A percentile compares a stretch with the other conserved stretches of the same genome.
Conservation (phyloP, 2,888 invertebrate genomes). For the Ditula angustiorana region DNA sequence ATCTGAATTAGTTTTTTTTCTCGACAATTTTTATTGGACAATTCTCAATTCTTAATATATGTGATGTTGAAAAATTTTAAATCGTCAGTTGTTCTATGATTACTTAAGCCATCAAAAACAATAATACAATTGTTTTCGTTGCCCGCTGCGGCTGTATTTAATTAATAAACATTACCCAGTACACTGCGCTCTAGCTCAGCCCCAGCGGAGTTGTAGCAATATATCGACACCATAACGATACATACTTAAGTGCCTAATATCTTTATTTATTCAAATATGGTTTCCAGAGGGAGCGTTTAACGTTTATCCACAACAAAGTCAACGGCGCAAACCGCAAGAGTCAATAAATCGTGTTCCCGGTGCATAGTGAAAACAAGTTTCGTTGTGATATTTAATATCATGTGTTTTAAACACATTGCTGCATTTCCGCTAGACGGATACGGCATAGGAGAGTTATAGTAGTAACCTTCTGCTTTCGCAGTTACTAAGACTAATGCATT, state of each 20-base stretch:
- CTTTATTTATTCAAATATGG: slow-evolving; percentile 51
- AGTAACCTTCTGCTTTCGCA: slow-evolving; percentile 7
- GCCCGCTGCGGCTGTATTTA: not conserved
- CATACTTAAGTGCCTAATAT: slow-evolving; percentile 23
- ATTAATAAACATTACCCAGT: not conserved
- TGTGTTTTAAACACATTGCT: slow-evolving; percentile 65
- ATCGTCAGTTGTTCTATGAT: not conserved
- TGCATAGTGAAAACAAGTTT: slow-evolving; percentile 59
- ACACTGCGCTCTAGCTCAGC: not conserved
- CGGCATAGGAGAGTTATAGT: slow-evolving; percentile 40
- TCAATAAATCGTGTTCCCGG: slow-evolving; percentile 61
- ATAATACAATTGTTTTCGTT: slow-evolving; percentile 2
- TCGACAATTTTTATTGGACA: too few species aligned
- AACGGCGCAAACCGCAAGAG: slow-evolving; percentile 54
- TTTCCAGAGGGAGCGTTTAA: slow-evolving; percentile 47
- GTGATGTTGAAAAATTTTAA: not conserved
- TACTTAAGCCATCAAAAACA: not conserved
- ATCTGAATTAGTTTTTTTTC: too few species aligned
- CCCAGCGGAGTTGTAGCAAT: not conserved
- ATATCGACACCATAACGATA: slow-evolving; percentile 17
- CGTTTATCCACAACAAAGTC: slow-evolving; percentile 53
- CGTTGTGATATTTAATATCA: slow-evolving; percentile 62
- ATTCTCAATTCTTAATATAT: too few species aligned
- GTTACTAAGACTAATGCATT: not conserved
- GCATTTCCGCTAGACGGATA: slow-evolving; percentile 60